Evolutionary conservation across 1,140 invertebrate species (phyloP), one percentile per base, ranked within the genome.

Genomic region (Psix sp.): DNA sequence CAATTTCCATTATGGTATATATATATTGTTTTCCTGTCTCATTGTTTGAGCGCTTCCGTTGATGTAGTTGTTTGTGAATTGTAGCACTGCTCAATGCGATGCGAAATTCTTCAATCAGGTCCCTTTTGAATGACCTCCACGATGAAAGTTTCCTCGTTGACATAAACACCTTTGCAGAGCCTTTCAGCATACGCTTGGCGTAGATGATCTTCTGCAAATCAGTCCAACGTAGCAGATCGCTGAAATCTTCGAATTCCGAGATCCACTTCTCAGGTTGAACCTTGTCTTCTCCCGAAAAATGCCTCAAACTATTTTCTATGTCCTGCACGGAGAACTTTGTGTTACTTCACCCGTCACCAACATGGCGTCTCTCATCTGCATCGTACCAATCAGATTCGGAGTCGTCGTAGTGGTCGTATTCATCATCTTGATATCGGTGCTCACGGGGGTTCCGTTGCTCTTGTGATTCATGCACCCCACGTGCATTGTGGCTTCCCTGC

Each of bases 171-270:
- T 67, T 67, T 0, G 52, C 73, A 0, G 67, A 72, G 5, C 67
- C 56, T 5, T 35, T 20, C 5, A 76, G 14, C 49, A 72, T 66
- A 1, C 39, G 29, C 31, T 62, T 67, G 0, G 20, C 60, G 4
- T 76, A 76, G 14, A 67, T n/a, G n/a, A n/a, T n/a, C n/a, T 35
- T 1, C 71, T 42, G 1, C 15, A 66, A 0, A 70, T 57, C n/a
- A 5, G 57, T 0, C 0, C 56, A 13, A 11, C 16, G 3, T 24
- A n/a, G 21, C 21, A 24, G 21, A 7, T 24, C 21, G 21, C 21
- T 24, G 11, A 11, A 38, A 14, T 67, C 63, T 11, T 74, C 54
- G 4, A 68, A 74, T 0, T 67, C 54, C 0, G 16, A 0, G 0
- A 62, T 26, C 56, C 56, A 74, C 2, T 52, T 46, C 13, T 56